Evolutionary conservation across 1,140 invertebrate species (phyloP).

Genomic region (Elymnias hypermnestra): DNA sequence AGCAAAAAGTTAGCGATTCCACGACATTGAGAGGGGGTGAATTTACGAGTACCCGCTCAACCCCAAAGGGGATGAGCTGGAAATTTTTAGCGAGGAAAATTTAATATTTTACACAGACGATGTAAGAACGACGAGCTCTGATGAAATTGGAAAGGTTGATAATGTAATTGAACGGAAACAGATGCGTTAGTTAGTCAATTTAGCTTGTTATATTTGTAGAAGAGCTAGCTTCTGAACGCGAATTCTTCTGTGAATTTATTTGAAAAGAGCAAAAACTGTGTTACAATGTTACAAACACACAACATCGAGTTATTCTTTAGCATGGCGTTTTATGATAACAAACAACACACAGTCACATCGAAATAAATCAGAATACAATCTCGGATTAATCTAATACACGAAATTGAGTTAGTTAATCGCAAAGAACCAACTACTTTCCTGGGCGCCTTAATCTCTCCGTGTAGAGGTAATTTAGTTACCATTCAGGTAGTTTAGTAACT

Average conservation of each 20-base stretch:
- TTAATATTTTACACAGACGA: conserved; percentile 31
- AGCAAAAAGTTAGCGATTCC: conserved; percentile 34
- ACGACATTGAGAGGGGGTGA: conserved; percentile 30
- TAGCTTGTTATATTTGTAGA: background rate
- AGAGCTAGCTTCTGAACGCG: too few species aligned
- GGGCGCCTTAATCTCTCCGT: conserved; percentile 11
- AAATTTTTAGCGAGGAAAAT: conserved; percentile 30
- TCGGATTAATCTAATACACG: background rate
- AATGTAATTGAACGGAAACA: conserved; percentile 20
- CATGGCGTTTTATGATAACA: background rate
- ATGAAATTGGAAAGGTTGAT: conserved; percentile 24
- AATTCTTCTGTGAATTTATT: too few species aligned
- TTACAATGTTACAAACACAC: too few species aligned
- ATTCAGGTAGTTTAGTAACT: conserved; percentile 21
- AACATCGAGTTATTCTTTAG: background rate
- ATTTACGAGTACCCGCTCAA: conserved; percentile 31
- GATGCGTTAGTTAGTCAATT: conserved; percentile 10
- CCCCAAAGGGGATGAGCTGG: conserved; percentile 30
- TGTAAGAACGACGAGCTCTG: conserved; percentile 9
- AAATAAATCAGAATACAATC: conserved; percentile 1
- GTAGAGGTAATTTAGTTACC: conserved; percentile 20
- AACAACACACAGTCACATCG: background rate
- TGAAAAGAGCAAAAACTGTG: too few species aligned
- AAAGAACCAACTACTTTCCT: conserved; percentile 17
- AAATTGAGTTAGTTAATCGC: conserved; percentile 16